Base-by-base conservation (phyloP, 2,797 vertebrate genomes). In the Dallia pectoralis region DNA sequence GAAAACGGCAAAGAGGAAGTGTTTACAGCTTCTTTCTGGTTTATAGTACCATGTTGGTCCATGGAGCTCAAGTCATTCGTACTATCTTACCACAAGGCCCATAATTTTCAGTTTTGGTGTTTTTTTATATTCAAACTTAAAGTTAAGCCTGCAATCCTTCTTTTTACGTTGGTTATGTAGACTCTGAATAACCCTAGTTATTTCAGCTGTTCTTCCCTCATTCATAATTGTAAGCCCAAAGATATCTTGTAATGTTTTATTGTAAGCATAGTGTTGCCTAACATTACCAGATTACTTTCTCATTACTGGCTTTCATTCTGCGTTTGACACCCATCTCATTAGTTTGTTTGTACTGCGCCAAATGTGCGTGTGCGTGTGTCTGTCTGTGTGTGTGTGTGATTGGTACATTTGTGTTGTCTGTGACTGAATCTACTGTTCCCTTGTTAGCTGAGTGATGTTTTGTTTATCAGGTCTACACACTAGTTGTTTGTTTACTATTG, bases 1-100 rank as follows among this genome's bases (percentile, higher is more conserved):
- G 79, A 76, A 81, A 69, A 78, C 49, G 77, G 59, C 82, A 87
- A 84, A 85, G 87, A 88, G 90, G 91, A 93, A 93, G 90, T 88
- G 86, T 90, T 88, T 86, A 83, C 75, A 40, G 14, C 36, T 73
- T 47, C 70, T 70, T 14, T 71, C 36, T 59, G 53, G 22, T 9
- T 59, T 12, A 59, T 59, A 19, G 22, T 59, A 14, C 3, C 11
- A n/a, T 59, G 53, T 36, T 67, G 48, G 5, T 40, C 4, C 69
- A 56, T 65, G 64, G 18, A 4, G 40, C 9, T 44, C 33, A 3
- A 48, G 40, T 67, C 36, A 32, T 5, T 59, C 15, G 66, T 47
- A 48, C 44, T 48, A 40, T 48, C 18, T n/a, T 15, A 12, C 40
- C 25, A 48, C 4, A 67, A 44, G 27, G 14, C 5, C 33, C 5